Evolutionary conservation across 2,113 vertebrate species (phyloP).

Genomic region (Pantherophis guttatus): DNA sequence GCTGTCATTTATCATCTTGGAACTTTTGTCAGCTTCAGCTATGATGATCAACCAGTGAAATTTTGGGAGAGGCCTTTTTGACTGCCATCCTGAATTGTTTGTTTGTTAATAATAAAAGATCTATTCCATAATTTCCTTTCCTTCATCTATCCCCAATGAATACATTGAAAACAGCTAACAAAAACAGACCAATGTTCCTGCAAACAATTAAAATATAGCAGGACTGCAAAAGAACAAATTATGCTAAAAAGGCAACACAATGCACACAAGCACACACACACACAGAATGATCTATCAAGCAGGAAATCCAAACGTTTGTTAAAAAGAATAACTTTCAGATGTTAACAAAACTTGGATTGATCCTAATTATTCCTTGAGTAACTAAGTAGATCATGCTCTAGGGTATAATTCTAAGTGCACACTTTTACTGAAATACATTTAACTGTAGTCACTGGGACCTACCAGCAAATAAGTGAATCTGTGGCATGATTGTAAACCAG

Average conservation of each 20-base stretch:
- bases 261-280: background rate
- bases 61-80: background rate
- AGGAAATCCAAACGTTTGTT: background rate
- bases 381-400: background rate
- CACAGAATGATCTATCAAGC: no score
- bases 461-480: background rate
- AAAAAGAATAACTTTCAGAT: background rate
- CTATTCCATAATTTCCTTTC: background rate
- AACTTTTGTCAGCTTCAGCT: constrained; percentile 16
- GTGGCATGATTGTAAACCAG: background rate
- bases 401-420: background rate
- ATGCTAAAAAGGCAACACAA: background rate
- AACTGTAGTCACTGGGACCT: background rate
- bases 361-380: background rate
- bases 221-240: background rate
- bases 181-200: background rate
- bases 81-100: background rate
- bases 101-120: background rate
- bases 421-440: background rate
- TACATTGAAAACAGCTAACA: background rate
- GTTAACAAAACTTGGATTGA: background rate
- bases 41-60: background rate
- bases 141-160: background rate
- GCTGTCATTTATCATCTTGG: background rate
- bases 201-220: background rate